Evolutionary conservation across 1,140 invertebrate species (phyloP), one percentile per base, ranked within the genome.

Genomic region (Hermetia illucens): DNA sequence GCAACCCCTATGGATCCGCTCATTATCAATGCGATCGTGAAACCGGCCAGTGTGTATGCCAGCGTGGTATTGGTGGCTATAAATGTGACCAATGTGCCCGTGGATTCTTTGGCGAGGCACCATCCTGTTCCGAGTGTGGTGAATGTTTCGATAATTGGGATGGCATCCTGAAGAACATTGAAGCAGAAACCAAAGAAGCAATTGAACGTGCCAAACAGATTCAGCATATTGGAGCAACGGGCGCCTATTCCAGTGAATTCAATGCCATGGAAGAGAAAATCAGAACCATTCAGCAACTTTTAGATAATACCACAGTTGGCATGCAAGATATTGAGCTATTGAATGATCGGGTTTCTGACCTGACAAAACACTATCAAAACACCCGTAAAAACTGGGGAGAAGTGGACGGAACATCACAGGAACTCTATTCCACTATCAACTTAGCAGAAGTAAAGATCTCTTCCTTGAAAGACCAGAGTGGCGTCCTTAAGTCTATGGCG

Each of bases 91-190:
- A 76, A 44, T 99, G 96, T 65, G 92, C 85, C 27, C 72, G 94
- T 39, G 94, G 96, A 16, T 97, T 84, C 49, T 75, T 87, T 25
- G 95, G 95, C 6, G 63, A 74, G 29, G 82, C 91, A 24, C 94
- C 94, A 1, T 68, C 81, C 47, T 99, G 96, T 57, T 68, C 73
- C 27, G 79, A 91, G 0, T 99, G 96, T 65, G 96, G 95, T 10
- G 95, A 99, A 62, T 99, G 96, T 65, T 99, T 98, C 61, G 83
- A 96, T 53, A 96, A 95, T 58, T 99, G 96, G 96, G 93, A 98
- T 64, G 45, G 71, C 27, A 84, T 94, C 44, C 71, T 99, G 21
- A 69, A 72, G 42, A 77, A 79, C 34, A 64, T 75, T 46, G 58
- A 70, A 53, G 74, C 76, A 38, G 71, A 80, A 52, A 88, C 84